phyloP scores from a whole-genome alignment of 2,797 vertebrate species.

The Diceros bicornis region DNA sequence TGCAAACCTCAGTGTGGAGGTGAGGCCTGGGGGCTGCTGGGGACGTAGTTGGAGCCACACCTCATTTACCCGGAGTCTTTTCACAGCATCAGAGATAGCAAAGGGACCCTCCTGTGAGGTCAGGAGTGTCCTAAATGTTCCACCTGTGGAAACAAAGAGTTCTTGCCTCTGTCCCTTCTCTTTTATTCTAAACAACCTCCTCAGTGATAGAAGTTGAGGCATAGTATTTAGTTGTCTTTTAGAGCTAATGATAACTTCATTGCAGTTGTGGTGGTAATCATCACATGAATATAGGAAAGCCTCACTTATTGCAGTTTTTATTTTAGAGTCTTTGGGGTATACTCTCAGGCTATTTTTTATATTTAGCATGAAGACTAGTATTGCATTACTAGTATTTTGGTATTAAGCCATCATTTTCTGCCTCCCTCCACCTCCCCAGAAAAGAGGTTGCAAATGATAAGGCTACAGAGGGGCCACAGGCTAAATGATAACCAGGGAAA shows the following conservation, averaged over 20 bases:
- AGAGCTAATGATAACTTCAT: not conserved
- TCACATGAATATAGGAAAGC: not conserved
- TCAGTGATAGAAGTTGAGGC: not conserved
- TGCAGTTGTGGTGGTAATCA: not conserved
- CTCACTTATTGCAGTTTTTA: not conserved
- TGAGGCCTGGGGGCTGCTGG: constrained; percentile 76
- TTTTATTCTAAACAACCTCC: not conserved
- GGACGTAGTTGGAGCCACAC: not conserved
- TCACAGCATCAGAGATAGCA: not conserved
- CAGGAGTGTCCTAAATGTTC: too few relatives aligned
- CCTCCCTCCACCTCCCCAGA: not conserved
- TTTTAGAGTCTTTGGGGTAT: not conserved
- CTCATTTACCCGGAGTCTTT: not conserved
- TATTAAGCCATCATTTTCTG: not conserved
- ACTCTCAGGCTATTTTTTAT: not conserved
- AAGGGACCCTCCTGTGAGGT: not conserved
- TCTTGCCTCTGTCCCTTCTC: not conserved
- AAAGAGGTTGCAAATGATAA: not conserved
- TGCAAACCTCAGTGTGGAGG: constrained; percentile 88
- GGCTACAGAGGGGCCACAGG: not conserved
- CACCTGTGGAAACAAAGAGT: not conserved
- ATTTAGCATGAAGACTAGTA: not conserved
- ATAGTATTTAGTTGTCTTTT: not conserved
- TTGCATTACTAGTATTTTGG: constrained; percentile 9
- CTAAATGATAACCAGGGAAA: not conserved